These are phyloP conservation scores for Gymnorhina tibicen DNA, from an alignment of 2,113 vertebrate species.

Conservation along the genomic window DNA sequence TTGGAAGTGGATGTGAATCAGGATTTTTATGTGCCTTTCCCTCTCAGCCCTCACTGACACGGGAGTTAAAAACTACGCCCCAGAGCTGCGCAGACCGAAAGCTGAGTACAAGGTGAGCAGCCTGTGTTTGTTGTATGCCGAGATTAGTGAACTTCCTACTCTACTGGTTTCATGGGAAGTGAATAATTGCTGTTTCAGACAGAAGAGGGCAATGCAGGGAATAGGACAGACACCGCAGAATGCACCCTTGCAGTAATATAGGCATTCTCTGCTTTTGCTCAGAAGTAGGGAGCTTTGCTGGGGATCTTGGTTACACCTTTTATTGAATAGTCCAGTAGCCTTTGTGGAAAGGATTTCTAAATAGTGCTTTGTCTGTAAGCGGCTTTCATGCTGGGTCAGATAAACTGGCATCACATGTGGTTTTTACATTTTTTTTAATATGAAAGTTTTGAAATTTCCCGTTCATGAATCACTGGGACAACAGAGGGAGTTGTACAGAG, in stretches of 20 bases:
- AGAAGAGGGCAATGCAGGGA: neutral
- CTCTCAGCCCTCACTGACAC: constrained; percentile 77
- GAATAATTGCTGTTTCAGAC: neutral
- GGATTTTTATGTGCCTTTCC: neutral
- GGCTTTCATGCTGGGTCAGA: neutral
- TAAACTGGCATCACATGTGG: neutral
- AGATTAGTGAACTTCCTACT: neutral
- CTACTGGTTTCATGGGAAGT: neutral
- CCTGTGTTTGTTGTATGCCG: neutral
- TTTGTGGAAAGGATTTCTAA: neutral
- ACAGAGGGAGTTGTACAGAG: neutral
- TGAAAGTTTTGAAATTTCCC: neutral
- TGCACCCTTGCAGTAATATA: neutral
- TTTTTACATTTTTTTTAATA: neutral
- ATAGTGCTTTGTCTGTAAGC: neutral
- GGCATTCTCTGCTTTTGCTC: neutral
- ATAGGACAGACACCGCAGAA: neutral
- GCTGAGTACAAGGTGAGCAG: constrained; percentile 87
- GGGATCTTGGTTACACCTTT: neutral
- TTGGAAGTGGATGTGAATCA: neutral
- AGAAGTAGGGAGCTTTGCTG: neutral
- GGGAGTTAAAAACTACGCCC: constrained; percentile 78
- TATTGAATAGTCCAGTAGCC: neutral
- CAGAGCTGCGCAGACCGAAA: constrained; percentile 87
- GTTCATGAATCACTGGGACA: neutral